Evolutionary conservation across 2,888 invertebrate species (phyloP), one percentile per base, ranked within the genome.

Genomic region (Drosophila algonquin): DNA sequence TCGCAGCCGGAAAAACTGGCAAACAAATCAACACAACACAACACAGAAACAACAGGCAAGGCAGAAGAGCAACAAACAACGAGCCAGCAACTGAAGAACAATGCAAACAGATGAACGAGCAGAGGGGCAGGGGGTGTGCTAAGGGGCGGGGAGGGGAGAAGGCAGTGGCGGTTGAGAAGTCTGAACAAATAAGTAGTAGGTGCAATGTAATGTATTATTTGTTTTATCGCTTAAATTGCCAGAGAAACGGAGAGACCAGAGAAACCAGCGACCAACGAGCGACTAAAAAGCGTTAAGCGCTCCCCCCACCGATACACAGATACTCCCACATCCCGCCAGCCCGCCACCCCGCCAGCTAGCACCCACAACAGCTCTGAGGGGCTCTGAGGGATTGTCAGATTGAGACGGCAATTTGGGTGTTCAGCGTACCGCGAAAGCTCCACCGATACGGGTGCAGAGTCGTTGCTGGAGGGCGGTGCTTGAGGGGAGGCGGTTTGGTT

Each of bases 201-300:
- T 87, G 87, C 89, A 83, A 80, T 83, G 89, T 87, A 83, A 80
- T 83, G 89, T 87, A 71, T 88, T 85, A 89, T 85, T 88, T 85
- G 89, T 81, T 85, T 87, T 83, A 82, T 77, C 70, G 88, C 82
- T 87, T 75, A 86, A 88, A 88, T 82, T 88, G 88, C 79, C 59
- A 51, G 77, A 73, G 50, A 64, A 64, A 61, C 51, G 58, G 35
- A 14, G 35, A 68, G 21, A 21, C 2, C 2, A 21, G 3, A 21
- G n/a, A 24, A 46, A 35, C 55, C 35, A 54, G 53, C 73, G 64
- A 48, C 76, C 73, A 87, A 86, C 84, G 71, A 83, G 84, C 87
- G 84, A 56, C 80, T 87, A 85, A 85, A 88, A 89, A 79, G 87
- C 89, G 89, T 80, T 85, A 89, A 89, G 81, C 87, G 84, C 21